Evolutionary conservation across 2,797 vertebrate genomes (phyloP).

Genomic region (Emys orbicularis): DNA sequence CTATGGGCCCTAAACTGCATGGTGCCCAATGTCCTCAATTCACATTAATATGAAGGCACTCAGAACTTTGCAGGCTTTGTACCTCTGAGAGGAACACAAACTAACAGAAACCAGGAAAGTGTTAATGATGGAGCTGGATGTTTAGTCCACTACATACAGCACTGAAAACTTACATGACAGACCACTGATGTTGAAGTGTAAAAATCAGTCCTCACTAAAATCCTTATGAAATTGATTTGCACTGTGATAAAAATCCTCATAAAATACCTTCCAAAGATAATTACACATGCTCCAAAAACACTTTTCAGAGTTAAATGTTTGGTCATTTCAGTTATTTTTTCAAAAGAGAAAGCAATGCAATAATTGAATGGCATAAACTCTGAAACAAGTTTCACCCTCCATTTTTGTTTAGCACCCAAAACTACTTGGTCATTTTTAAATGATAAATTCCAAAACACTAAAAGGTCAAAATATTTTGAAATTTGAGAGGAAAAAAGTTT

Average conservation of each 20-base stretch:
- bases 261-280: neutral
- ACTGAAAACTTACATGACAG: neutral
- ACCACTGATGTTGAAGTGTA: neutral
- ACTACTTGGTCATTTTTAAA: neutral
- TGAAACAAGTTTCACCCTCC: neutral
- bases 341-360: neutral
- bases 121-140: neutral
- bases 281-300: neutral
- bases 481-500: neutral
- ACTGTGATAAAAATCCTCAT: neutral
- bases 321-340: neutral
- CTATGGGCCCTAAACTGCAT: neutral
- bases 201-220: neutral
- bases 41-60: constrained; percentile 1
- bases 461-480: neutral
- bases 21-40: neutral
- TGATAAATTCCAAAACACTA: neutral
- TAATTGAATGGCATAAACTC: neutral
- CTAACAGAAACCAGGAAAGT: neutral
- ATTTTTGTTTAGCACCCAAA: neutral
- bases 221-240: neutral
- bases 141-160: neutral
- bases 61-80: neutral
- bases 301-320: neutral
- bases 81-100: neutral